Base-by-base conservation (phyloP, 2,113 vertebrate genomes). In the Indicator maculatus region DNA sequence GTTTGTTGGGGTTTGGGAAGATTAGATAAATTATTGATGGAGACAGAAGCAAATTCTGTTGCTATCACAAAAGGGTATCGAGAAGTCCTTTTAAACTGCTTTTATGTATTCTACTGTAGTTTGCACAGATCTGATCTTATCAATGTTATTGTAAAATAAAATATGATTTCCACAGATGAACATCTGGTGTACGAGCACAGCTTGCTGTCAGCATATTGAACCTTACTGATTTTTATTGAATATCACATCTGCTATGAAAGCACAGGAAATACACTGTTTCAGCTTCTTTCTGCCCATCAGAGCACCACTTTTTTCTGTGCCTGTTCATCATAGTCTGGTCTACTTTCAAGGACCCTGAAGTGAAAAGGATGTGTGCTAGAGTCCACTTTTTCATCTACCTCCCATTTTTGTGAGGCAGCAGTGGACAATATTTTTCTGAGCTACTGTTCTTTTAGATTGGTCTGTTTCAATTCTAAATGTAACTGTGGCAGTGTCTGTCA, bases 111-210 rank as follows among this genome's bases (percentile, higher is more conserved):
- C 31, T 9, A 10, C 41, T 5, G 16, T n/a, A 78, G 72, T 64
- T 69, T 69, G 66, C 23, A 82, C 26, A n/a, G 52, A 33, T 66
- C 39, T 84, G 45, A 41, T 87, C 56, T 76, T 41, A 65, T 15
- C 82, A 33, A 36, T 79, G 41, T 69, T 66, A 39, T 59, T 86
- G 53, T 88, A n/a, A 84, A 86, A 72, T 80, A 55, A 78, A 90
- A 69, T 41, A 73, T 55, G 39, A 24, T 75, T 84, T 92, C 75
- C 28, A 11, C 44, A 83, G 11, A 3, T 72, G 75, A 83, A 66
- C 53, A 83, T 33, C 30, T 96, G 95, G 80, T 83, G 73, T 64
- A 67, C 50, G 61, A 96, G 80, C 45, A 85, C 61, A 85, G 56
- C 45, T 93, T 91, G 83, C 84, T 78, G 63, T 80, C 36, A 33